Percentiles rank a stretch among this genome's conserved stretches.
Evolutionary conservation across 92 coral and sea anemone genomes (phyloP).

Genomic region (Heliopora coerulea): DNA sequence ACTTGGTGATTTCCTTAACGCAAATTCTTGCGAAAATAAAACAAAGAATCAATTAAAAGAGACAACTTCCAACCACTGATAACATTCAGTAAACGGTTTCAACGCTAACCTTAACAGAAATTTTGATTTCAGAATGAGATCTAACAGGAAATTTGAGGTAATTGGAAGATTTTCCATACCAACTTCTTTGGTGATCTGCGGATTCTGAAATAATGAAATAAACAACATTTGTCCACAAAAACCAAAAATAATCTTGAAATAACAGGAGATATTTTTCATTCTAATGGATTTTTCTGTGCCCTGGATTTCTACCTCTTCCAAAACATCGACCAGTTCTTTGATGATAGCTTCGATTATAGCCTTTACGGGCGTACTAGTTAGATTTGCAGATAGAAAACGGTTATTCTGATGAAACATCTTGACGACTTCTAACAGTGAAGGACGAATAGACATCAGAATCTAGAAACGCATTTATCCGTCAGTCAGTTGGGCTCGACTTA

Average conservation of each 20-base stretch:
- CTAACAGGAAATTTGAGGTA: neutral
- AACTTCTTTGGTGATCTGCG: neutral
- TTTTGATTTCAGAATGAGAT: neutral
- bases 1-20: neutral
- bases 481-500: too few relatives aligned
- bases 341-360: neutral
- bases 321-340: neutral
- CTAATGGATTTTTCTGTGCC: too few relatives aligned
- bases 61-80: too few relatives aligned
- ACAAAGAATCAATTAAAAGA: neutral
- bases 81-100: too few relatives aligned
- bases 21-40: neutral
- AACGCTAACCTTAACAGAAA: neutral
- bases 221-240: too few relatives aligned
- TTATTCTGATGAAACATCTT: neutral
- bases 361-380: neutral
- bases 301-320: neutral
- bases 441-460: constrained; percentile 13
- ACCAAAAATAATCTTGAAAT: too few relatives aligned
- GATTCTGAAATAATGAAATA: neutral
- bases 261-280: too few relatives aligned
- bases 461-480: neutral
- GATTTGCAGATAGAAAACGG: neutral
- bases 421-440: neutral
- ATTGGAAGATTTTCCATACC: neutral